A percentile compares a stretch with the other conserved stretches of the same genome.
These are phyloP conservation scores for Macrostomum lignano DNA, from an alignment of 1,140 invertebrate genomes.

Conservation along the genomic window DNA sequence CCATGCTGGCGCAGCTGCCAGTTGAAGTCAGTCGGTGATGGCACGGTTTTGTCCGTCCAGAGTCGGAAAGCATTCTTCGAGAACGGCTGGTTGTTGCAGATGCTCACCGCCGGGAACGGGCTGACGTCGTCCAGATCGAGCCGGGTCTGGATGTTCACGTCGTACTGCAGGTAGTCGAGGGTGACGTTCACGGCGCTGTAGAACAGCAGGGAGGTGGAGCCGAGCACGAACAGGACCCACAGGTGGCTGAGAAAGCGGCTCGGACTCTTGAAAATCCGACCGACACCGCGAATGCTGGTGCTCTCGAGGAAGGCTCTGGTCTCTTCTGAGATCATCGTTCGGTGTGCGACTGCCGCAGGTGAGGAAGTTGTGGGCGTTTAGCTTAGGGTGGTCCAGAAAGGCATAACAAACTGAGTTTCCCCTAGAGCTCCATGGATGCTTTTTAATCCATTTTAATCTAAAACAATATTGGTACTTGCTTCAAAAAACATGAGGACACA, in stretches of 20 bases:
- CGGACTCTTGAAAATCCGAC: conserved; percentile 1
- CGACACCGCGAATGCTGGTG: conserved; percentile 3
- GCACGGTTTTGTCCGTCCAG: background rate
- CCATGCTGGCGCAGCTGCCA: too few species aligned
- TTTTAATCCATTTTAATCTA: too few species aligned
- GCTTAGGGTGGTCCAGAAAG: too few species aligned
- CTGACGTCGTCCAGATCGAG: conserved; percentile 1
- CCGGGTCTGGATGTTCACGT: conserved; percentile 5
- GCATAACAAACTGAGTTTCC: too few species aligned
- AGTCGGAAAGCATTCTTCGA: background rate
- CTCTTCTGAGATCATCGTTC: conserved; percentile 1
- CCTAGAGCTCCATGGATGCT: too few species aligned
- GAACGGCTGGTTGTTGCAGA: conserved; percentile 6
- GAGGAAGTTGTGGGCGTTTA: too few species aligned
- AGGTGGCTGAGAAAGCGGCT: background rate
- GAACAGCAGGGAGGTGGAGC: background rate
- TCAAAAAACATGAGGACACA: too few species aligned
- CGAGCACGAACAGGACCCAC: conserved; percentile 3
- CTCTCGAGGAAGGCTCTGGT: background rate
- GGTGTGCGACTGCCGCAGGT: too few species aligned
- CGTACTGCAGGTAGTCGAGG: conserved; percentile 1
- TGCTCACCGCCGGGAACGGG: conserved; percentile 1
- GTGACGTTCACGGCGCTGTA: background rate
- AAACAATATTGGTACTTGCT: too few species aligned
- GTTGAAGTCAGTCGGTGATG: conserved; percentile 4